Evolutionary conservation across 2,888 invertebrate genomes (phyloP).

Genomic region (Sphecodes monilicornis): DNA sequence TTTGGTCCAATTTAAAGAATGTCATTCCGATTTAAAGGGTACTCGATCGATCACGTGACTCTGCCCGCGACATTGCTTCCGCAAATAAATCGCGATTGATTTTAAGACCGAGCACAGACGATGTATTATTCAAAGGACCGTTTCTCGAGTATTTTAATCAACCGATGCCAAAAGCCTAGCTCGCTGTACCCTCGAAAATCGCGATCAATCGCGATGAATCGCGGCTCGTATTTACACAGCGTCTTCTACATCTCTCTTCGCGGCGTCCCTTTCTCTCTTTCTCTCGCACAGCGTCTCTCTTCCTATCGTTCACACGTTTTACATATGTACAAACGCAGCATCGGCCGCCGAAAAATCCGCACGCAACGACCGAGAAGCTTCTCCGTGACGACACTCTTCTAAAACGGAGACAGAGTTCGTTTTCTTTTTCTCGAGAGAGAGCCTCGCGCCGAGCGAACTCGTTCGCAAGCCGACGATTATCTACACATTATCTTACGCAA

Average conservation of each 20-base stretch:
- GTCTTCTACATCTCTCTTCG: slow-evolving; percentile 10
- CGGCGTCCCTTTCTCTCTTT: slow-evolving; percentile 10
- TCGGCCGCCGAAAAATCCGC: slow-evolving; percentile 23
- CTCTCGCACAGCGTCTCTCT: slow-evolving; percentile 19
- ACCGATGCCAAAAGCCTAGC: not conserved
- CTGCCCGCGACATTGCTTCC: not conserved
- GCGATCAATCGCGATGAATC: slow-evolving; percentile 41
- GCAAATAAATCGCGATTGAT: not conserved
- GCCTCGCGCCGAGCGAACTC: slow-evolving; percentile 33
- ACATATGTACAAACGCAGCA: slow-evolving; percentile 35
- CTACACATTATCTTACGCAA: slow-evolving; percentile 60
- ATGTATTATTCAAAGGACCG: not conserved
- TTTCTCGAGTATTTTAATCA: not conserved
- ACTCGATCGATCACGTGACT: not conserved
- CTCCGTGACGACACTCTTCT: not conserved
- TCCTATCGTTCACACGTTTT: slow-evolving; percentile 26
- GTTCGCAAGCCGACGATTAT: slow-evolving; percentile 52
- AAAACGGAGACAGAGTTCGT: not conserved
- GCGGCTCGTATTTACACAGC: slow-evolving; percentile 56
- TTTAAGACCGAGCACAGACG: not conserved
- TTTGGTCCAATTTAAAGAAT: not conserved
- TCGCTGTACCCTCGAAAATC: slow-evolving; percentile 29
- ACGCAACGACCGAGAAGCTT: not conserved
- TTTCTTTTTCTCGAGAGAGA: too few relatives aligned
- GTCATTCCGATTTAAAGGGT: not conserved